Evolutionary conservation across 2,797 vertebrate genomes (phyloP).

Genomic region (Pyrrhura leucotis): DNA sequence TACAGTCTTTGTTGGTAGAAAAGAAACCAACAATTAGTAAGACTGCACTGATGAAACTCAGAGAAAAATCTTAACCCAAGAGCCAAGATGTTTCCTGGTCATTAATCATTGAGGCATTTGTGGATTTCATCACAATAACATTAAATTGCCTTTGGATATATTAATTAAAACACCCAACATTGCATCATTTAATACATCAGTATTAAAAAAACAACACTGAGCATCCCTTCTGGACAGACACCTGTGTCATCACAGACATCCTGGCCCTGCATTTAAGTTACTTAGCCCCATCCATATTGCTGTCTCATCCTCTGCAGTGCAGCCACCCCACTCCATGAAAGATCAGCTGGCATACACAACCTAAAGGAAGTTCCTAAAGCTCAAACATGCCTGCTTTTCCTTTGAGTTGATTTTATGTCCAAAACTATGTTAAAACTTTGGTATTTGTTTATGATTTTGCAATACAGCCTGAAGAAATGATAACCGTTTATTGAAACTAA

Average conservation of each 20-base stretch:
- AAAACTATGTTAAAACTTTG: not conserved
- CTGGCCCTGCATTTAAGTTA: not conserved
- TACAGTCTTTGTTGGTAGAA: not conserved
- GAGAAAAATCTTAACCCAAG: not conserved
- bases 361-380: conserved; percentile 1
- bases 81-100: not conserved
- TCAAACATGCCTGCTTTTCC: not conserved
- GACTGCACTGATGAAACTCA: not conserved
- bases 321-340: not conserved
- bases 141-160: not conserved
- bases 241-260: not conserved
- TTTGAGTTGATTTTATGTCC: not conserved
- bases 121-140: not conserved
- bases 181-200: not conserved
- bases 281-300: not conserved
- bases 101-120: not conserved
- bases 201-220: not conserved
- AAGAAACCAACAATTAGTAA: not conserved
- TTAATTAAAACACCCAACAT: not conserved
- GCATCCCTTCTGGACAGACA: not conserved
- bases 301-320: not conserved
- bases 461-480: not conserved
- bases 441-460: not conserved
- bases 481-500: not conserved
- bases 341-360: not conserved